Base-by-base conservation (phyloP, 2,113 vertebrate genomes). In the Trematocara marginatum region DNA sequence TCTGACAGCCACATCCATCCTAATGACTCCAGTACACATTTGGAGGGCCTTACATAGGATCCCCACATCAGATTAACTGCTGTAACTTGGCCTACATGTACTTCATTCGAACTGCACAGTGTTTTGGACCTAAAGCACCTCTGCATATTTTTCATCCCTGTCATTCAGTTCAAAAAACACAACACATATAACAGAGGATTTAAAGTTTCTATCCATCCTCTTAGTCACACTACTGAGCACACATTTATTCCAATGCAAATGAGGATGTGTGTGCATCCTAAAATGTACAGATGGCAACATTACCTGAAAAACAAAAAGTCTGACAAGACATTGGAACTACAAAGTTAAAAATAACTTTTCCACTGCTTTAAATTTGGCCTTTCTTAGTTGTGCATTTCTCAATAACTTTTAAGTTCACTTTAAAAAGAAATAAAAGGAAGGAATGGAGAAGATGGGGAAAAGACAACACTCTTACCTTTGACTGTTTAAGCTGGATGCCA, bases 401-500 rank as follows among this genome's bases (percentile, higher is more conserved):
- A 76, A 66, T 31, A 71, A 86, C 83, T 79, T 23, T 66, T 51
- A 47, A 51, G 79, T 69, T 83, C 78, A 76, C 57, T 84, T 83
- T 2, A 76, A 49, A n/a, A 54, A 66, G 6, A 76, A 74, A 83
- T 15, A 51, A 31, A 86, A 53, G 40, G 74, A 31, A 42, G 51
- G 18, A 54, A 31, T 4, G 11, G 54, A 26, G 78, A 52, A 52
- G 59, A 76, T 1, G 6, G 31, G 11, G 29, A 38, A 34, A 78
- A 23, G 51, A 45, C 11, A 54, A 29, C 80, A 79, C 9, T 81
- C 90, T 89, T 90, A 96, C 96, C 95, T 95, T 80, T 16, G 94
- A 89, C 84, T 88, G 91, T 85, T 86, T 83, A 29, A 96, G 86
- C 87, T 91, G 92, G 89, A 96, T 85, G 52, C 94, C 93, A 23